Evolutionary conservation across 2,113 vertebrate genomes (phyloP), one percentile per base, ranked within the genome.

Genomic region (Bubalus kerabau): DNA sequence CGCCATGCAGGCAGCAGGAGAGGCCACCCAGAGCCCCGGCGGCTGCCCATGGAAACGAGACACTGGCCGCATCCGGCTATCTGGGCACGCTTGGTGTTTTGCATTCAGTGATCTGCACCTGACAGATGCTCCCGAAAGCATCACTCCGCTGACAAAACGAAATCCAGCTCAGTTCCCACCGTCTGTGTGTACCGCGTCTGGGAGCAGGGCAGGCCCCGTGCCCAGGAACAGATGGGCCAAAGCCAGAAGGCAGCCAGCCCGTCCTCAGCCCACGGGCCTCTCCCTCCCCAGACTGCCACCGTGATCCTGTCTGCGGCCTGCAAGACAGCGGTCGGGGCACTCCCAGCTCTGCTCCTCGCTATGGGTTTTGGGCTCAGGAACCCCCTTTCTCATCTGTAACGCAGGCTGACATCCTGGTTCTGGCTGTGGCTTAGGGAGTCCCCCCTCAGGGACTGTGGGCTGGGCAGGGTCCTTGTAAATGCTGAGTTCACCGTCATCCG

Each of bases 101-200:
- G 95, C 67, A 74, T 74, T 67, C 90, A 23, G 88, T 14, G 93
- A 59, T 46, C 50, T 50, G 78, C 92, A 82, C 97, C 93, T 87
- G 93, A 93, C 95, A 94, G 98, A 88, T 64, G 96, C 78, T 76
- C 50, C 87, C 1, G 43, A 48, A 89, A 67, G 89, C 57, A 50
- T 40, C n/a, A 6, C 96, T 96, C 96, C 40, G 62, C 76, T 19
- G 87, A 96, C 86, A 60, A 89, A 87, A 81, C 59, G 92, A 95
- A 86, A 84, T 83, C 26, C 46, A 24, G 91, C 90, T 96, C 85
- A 54, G 87, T 1, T 2, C 81, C 50, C 48, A 24, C 40, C 32
- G 14, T 17, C 80, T 5, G 6, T 56, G 82, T 16, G 91, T 84
- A n/a, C 62, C 30, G 64, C 7, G 78, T 24, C 60, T 43, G 67